Conservation (phyloP, 2,888 invertebrate species). For the Frankliniella fusca region DNA sequence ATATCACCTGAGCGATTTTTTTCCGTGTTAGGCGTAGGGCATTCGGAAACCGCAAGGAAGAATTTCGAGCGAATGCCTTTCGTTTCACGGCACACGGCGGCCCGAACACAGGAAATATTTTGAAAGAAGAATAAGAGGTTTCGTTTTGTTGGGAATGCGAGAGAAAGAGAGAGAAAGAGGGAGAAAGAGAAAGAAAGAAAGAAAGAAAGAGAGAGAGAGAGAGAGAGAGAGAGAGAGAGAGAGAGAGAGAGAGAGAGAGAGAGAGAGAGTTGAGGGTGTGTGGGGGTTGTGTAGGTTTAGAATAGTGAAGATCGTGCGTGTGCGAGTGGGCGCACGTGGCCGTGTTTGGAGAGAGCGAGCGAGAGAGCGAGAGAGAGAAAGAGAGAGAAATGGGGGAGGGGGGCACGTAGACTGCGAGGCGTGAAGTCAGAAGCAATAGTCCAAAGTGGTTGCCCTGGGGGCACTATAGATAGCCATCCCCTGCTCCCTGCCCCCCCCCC, state of each 20-base stretch:
- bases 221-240: no score
- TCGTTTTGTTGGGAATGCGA: background rate
- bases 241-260: no score
- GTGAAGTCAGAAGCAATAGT: background rate
- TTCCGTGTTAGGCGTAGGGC: no score
- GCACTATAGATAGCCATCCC: background rate
- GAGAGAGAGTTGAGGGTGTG: background rate
- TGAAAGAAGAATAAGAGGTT: background rate
- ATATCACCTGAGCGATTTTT: no score
- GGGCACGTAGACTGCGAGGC: background rate
- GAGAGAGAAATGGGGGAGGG: background rate
- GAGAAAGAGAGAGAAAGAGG: background rate
- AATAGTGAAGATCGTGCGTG: background rate
- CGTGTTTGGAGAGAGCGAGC: background rate
- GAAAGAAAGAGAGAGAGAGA: no score
- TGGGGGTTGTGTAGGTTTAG: background rate
- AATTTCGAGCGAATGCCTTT: no score
- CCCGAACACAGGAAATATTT: no score
- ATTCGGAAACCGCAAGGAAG: no score
- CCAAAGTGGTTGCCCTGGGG: background rate
- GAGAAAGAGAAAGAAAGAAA: background rate
- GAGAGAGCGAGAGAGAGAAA: background rate
- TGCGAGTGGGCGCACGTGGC: background rate
- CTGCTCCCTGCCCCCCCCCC: background rate
- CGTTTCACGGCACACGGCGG: no score